Percentiles rank a stretch among this genome's conserved stretches.
Evolutionary conservation across 2,113 vertebrate genomes (phyloP).

Genomic region (Procavia capensis): DNA sequence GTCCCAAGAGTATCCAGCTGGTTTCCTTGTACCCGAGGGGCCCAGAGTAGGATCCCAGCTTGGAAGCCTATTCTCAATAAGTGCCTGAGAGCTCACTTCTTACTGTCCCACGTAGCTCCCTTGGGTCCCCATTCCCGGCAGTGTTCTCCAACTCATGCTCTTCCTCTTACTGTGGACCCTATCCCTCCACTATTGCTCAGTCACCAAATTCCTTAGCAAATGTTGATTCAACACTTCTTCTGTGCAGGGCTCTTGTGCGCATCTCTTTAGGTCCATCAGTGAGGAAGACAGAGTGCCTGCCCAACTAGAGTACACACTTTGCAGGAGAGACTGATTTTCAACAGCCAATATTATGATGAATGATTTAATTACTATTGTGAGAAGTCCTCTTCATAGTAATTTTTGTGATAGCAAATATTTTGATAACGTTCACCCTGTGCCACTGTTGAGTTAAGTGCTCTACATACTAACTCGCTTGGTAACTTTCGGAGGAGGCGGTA

Average conservation of each 20-base stretch:
- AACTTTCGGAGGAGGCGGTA: neutral
- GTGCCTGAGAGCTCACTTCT: neutral
- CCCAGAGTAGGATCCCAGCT: neutral
- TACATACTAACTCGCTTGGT: neutral
- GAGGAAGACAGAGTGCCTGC: neutral
- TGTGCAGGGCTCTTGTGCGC: neutral
- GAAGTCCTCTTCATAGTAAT: neutral
- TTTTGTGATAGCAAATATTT: neutral
- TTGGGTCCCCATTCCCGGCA: neutral
- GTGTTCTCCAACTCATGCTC: neutral
- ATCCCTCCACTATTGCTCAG: neutral
- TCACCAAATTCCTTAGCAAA: neutral
- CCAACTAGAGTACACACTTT: neutral
- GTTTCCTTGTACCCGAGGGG: neutral
- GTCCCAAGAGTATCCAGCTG: neutral
- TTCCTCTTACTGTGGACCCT: accelerated
- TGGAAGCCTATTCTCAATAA: neutral
- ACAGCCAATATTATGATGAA: neutral
- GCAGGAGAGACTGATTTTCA: neutral
- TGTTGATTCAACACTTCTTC: neutral
- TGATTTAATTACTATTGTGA: neutral
- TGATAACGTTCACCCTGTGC: neutral
- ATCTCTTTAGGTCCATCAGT: neutral
- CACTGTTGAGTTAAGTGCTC: neutral
- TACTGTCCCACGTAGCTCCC: too few species aligned